Percentiles rank a stretch among this genome's conserved stretches.
Evolutionary conservation across 2,888 invertebrate species (phyloP).

Genomic region (Leptinotarsa peninsularis): DNA sequence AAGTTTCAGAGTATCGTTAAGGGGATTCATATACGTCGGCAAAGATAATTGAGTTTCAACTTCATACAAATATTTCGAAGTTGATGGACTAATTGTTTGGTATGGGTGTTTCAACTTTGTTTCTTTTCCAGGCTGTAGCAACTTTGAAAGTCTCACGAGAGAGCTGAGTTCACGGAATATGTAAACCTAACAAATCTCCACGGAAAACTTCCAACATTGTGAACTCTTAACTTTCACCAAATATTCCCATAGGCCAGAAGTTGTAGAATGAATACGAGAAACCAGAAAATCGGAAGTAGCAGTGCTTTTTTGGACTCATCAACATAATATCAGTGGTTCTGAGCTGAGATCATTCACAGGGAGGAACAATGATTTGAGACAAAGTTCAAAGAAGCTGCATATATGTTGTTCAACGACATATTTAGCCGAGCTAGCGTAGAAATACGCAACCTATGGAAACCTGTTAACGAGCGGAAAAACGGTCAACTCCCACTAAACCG

Average conservation of each 20-base stretch:
- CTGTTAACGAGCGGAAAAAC: too few species aligned
- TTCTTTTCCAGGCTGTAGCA: neutral
- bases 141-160: constrained; percentile 2
- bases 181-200: constrained; percentile 5
- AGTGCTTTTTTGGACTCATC: too few species aligned
- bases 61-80: neutral
- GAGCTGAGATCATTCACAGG: too few species aligned
- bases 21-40: neutral
- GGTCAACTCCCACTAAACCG: too few species aligned
- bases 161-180: neutral
- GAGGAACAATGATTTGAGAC: too few species aligned
- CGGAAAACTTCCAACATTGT: constrained; percentile 4
- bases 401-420: too few species aligned
- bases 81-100: neutral
- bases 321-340: too few species aligned
- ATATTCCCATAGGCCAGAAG: constrained; percentile 2
- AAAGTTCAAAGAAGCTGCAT: too few species aligned
- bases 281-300: neutral
- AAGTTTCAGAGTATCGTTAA: neutral
- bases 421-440: too few species aligned
- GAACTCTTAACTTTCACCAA: neutral
- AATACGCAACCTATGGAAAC: too few species aligned
- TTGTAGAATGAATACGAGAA: neutral
- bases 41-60: constrained; percentile 3
- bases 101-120: neutral